Base-by-base conservation (phyloP, 2,113 vertebrate genomes). In the Dromaius novaehollandiae region DNA sequence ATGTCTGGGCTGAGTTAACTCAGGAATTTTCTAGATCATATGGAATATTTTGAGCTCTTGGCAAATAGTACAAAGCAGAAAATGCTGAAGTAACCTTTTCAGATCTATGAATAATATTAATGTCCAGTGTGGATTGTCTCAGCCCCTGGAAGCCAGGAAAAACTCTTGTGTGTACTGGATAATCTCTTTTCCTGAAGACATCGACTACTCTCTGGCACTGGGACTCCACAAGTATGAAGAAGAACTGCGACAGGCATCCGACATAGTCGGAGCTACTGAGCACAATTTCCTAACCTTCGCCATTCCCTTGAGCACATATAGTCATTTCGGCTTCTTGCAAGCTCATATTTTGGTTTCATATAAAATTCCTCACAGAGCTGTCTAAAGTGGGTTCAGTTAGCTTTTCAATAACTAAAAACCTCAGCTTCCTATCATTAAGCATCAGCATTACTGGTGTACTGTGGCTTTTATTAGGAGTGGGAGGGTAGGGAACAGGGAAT, bases 161-260 rank as follows among this genome's bases (percentile, higher is more conserved):
- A 61, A 17, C 46, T 38, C 60, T 17, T 28, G 26, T 26, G 17
- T 56, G 76, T 18, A 3, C 34, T 30, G 26, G 64, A n/a, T 48
- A 4, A 34, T 71, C 26, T 22, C 6, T 42, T 84, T 61, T n/a
- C 19, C 46, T 51, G 51, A 63, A 36, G 65, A 34, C 21, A 4
- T 2, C 14, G 13, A 18, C 36, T 10, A 1, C 18, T 12, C 12
- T 8, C 0, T 7, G 65, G 65, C 26, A 30, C 44, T 48, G n/a
- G 44, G 58, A 48, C 21, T 56, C 68, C 46, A 17, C 17, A 24
- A 17, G 36, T 26, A 6, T 13, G 25, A 48, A 36, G 44, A 44
- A 16, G 34, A 46, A 10, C 76, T 5, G 50, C 21, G 79, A 10
- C 5, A 55, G 22, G 7, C 73, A 36, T 61, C 65, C 26, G 30